Evolutionary conservation across 2,888 invertebrate genomes (phyloP).

Genomic region (Gerris lacustris): DNA sequence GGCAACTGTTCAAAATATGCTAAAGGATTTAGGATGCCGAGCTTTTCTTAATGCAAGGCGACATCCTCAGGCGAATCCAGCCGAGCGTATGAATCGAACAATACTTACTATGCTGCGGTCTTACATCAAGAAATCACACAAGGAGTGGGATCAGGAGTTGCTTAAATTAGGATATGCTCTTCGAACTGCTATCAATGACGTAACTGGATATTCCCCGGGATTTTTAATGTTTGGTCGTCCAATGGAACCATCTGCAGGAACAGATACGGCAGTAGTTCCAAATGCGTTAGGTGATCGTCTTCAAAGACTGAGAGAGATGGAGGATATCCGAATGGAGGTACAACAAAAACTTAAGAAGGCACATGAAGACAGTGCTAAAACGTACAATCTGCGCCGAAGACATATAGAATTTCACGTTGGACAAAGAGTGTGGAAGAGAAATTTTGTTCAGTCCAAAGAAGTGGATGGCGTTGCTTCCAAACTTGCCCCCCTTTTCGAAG

Average conservation of each 20-base stretch:
- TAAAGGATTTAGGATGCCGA: neutral
- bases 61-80: constrained; percentile 30
- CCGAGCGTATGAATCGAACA: constrained; percentile 28
- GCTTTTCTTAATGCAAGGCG: neutral
- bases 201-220: too few relatives aligned
- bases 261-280: neutral
- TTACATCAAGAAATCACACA: constrained; percentile 27
- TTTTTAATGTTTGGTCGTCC: constrained; percentile 20
- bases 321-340: neutral
- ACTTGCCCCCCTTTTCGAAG: constrained; percentile 13
- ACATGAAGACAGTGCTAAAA: constrained; percentile 4
- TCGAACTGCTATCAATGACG: constrained; percentile 25
- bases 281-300: neutral
- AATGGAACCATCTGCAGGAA: neutral
- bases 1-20: neutral
- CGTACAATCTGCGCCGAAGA: constrained; percentile 12
- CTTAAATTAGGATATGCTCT: constrained; percentile 27
- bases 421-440: constrained; percentile 16
- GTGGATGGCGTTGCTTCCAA: constrained; percentile 10
- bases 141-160: constrained; percentile 28
- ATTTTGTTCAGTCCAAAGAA: constrained; percentile 10
- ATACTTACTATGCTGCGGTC: constrained; percentile 27
- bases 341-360: neutral
- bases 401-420: constrained; percentile 13
- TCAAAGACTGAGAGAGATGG: constrained; percentile 2